phyloP scores from a whole-genome alignment of 1,140 invertebrate species.

The Paralvinella palmiformis region DNA sequence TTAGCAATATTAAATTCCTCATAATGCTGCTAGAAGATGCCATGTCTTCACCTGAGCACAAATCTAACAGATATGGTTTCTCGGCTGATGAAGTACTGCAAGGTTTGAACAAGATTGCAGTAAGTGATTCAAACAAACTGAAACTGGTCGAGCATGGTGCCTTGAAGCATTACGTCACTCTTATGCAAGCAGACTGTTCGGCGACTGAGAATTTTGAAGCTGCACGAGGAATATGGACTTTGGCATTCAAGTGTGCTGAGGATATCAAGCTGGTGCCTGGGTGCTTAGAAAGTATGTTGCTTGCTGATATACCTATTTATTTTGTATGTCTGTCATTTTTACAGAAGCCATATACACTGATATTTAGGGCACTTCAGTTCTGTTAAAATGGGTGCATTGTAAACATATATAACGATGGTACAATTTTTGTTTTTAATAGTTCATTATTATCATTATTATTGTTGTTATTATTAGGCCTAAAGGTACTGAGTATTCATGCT shows the following conservation, averaged over 20 bases:
- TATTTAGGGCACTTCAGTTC: too few species aligned
- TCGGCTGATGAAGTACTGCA: constrained; percentile 9
- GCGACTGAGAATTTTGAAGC: background rate
- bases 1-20: constrained; percentile 10
- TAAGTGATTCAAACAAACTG: constrained; percentile 16
- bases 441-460: background rate
- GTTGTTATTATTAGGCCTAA: background rate
- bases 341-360: too few species aligned
- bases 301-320: too few species aligned
- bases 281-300: constrained; percentile 2
- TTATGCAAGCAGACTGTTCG: constrained; percentile 5
- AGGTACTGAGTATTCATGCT: background rate
- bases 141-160: constrained; percentile 9
- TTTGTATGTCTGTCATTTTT: too few species aligned
- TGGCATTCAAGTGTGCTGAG: constrained; percentile 17
- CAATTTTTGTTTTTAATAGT: background rate
- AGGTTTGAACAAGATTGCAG: constrained; percentile 16
- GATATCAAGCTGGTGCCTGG: constrained; percentile 14
- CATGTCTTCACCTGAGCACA: background rate
- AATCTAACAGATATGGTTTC: constrained; percentile 6
- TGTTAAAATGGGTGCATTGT: too few species aligned
- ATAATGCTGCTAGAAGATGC: background rate
- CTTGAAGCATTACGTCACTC: constrained; percentile 9
- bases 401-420: too few species aligned
- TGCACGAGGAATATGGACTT: constrained; percentile 14